Conservation (phyloP, 2,797 vertebrate genomes). For the Leptatherina wallacei region DNA sequence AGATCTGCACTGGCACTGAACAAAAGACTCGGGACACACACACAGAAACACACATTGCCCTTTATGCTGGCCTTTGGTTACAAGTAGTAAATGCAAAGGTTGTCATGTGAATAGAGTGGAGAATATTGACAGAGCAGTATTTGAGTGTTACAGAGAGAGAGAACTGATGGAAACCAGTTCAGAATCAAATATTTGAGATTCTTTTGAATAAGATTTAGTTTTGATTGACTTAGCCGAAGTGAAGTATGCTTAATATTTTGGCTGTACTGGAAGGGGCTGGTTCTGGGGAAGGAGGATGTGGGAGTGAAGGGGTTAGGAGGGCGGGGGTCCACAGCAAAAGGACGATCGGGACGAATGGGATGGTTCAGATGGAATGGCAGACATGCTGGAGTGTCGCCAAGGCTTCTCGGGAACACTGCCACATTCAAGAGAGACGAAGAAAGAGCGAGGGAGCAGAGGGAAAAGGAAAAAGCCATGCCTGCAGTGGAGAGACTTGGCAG, state of each 20-base stretch:
- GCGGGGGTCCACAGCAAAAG: slow-evolving; percentile 42
- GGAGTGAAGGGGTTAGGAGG: slow-evolving; percentile 44
- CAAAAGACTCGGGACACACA: slow-evolving; percentile 54
- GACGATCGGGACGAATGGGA: slow-evolving; percentile 51
- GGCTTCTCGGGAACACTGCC: slow-evolving; percentile 64
- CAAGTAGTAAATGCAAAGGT: slow-evolving; percentile 33
- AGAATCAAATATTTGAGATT: slow-evolving; percentile 3
- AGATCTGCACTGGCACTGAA: slow-evolving; percentile 66
- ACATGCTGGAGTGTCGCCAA: slow-evolving; percentile 71
- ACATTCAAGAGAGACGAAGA: slow-evolving; percentile 50
- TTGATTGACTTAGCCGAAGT: slow-evolving; percentile 8
- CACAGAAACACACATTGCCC: slow-evolving; percentile 27
- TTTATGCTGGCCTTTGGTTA: slow-evolving; percentile 22
- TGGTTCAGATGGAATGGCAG: slow-evolving; percentile 63
- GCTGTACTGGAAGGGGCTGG: slow-evolving; percentile 33
- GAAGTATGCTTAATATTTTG: slow-evolving; percentile 37
- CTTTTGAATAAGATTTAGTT: slow-evolving; percentile 9
- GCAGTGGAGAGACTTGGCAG: slow-evolving; percentile 73
- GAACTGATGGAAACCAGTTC: neutral
- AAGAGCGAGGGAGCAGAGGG: slow-evolving; percentile 52
- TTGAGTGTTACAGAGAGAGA: slow-evolving; percentile 28
- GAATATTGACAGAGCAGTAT: slow-evolving; percentile 21
- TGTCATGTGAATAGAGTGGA: slow-evolving; percentile 14
- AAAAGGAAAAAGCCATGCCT: slow-evolving; percentile 63
- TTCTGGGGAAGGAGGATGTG: slow-evolving; percentile 33